A percentile compares a stretch with the other conserved stretches of the same genome.
Evolutionary conservation across 2,797 vertebrate genomes (phyloP).

Genomic region (Bradypodion ventrale): DNA sequence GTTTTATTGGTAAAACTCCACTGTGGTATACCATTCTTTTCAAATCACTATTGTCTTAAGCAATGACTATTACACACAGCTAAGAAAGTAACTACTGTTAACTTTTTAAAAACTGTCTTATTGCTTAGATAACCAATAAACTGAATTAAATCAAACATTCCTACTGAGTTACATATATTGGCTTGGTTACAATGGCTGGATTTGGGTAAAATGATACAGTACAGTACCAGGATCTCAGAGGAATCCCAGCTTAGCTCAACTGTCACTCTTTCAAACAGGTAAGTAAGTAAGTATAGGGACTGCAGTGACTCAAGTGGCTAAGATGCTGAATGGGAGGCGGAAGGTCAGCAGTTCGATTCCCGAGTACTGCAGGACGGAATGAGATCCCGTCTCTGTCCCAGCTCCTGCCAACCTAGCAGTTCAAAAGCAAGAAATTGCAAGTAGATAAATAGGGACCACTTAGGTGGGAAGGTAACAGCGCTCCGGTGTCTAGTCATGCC

Average conservation of each 20-base stretch:
- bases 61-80: background rate
- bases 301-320: too few species aligned
- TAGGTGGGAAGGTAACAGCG: too few species aligned
- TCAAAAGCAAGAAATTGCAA: too few species aligned
- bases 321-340: too few species aligned
- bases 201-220: background rate
- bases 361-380: too few species aligned
- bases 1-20: slow-evolving; percentile 25
- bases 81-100: slow-evolving; percentile 24
- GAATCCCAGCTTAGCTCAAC: background rate
- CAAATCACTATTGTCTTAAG: slow-evolving; percentile 7
- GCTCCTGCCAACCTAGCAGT: too few species aligned
- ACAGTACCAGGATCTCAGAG: background rate
- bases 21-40: slow-evolving; percentile 2
- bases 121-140: slow-evolving; percentile 1
- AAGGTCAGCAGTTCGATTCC: too few species aligned
- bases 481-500: too few species aligned
- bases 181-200: background rate
- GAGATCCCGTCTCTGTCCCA: too few species aligned
- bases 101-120: background rate
- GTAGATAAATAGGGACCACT: too few species aligned
- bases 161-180: background rate
- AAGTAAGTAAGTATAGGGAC: too few species aligned
- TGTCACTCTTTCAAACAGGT: background rate
- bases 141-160: slow-evolving; percentile 18